Evolutionary conservation across 2,888 invertebrate genomes (phyloP).

Genomic region (Morpho deidamia): DNA sequence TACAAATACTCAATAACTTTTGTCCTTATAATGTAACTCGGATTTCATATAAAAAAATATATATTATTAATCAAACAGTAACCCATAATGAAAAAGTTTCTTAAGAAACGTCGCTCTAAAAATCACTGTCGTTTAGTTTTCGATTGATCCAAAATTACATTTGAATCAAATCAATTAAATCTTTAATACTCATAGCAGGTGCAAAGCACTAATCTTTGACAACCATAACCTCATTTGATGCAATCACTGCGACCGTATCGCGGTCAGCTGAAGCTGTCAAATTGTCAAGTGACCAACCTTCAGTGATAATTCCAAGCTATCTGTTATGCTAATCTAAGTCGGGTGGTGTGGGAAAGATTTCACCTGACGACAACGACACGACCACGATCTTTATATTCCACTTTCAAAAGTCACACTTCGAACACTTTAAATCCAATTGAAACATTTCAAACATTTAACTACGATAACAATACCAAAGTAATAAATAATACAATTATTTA

Average conservation of each 20-base stretch:
- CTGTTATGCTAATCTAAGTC: constrained; percentile 9
- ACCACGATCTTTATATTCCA: background rate
- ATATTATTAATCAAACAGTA: too few relatives aligned
- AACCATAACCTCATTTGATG: constrained; percentile 7
- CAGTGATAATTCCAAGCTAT: constrained; percentile 8
- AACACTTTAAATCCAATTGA: too few relatives aligned
- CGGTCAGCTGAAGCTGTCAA: constrained; percentile 5
- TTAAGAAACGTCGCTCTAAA: too few relatives aligned
- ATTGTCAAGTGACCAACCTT: constrained; percentile 8
- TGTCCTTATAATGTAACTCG: too few relatives aligned
- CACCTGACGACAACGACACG: background rate
- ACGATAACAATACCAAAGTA: too few relatives aligned
- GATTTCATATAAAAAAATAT: too few relatives aligned
- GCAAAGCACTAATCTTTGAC: constrained; percentile 7
- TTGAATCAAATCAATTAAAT: constrained; percentile 2
- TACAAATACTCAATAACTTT: too few relatives aligned
- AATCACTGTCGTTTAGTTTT: too few relatives aligned
- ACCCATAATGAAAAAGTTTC: too few relatives aligned
- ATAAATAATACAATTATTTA: too few relatives aligned
- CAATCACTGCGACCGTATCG: constrained; percentile 2
- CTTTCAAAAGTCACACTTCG: too few relatives aligned
- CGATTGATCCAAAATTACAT: background rate
- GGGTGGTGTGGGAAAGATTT: background rate
- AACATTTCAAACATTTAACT: too few relatives aligned
- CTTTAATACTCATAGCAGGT: constrained; percentile 3